Evolutionary conservation across 2,888 invertebrate genomes (phyloP).

Genomic region (Hypselothyrea guttata): DNA sequence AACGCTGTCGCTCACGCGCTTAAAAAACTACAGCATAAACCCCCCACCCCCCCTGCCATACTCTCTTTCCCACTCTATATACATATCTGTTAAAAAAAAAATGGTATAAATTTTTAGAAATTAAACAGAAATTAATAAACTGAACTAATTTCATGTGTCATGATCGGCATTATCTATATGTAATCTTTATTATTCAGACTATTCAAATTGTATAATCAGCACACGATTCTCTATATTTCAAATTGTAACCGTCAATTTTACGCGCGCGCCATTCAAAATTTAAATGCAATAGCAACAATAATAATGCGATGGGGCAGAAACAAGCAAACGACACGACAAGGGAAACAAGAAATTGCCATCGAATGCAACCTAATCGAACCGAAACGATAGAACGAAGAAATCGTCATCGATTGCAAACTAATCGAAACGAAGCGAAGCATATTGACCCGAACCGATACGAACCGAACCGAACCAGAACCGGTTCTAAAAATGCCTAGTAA

Average conservation of each 20-base stretch:
- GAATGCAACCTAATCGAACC: not conserved
- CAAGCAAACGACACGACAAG: not conserved
- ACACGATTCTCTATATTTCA: slow-evolving; percentile 48
- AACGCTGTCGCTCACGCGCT: slow-evolving; percentile 29
- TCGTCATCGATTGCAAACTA: too few species aligned
- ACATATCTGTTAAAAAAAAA: slow-evolving; percentile 2
- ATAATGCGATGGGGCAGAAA: slow-evolving; percentile 4
- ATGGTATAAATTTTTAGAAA: slow-evolving; percentile 3
- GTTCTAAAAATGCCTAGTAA: too few species aligned
- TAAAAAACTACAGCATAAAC: slow-evolving; percentile 32
- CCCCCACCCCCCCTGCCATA: not conserved
- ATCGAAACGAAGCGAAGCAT: not conserved
- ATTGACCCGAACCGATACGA: too few species aligned
- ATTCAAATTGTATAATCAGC: slow-evolving; percentile 44
- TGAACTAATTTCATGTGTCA: too few species aligned
- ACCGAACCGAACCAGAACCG: not conserved
- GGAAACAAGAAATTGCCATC: not conserved
- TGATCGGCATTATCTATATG: too few species aligned
- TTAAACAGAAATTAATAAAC: not conserved
- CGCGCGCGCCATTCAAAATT: slow-evolving; percentile 78
- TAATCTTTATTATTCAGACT: too few species aligned
- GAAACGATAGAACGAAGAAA: too few species aligned
- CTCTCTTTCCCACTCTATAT: not conserved
- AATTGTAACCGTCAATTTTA: slow-evolving; percentile 75
- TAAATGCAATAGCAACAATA: slow-evolving; percentile 63